Evolutionary conservation across 2,888 invertebrate species (phyloP).

Genomic region (Noctua pronuba): DNA sequence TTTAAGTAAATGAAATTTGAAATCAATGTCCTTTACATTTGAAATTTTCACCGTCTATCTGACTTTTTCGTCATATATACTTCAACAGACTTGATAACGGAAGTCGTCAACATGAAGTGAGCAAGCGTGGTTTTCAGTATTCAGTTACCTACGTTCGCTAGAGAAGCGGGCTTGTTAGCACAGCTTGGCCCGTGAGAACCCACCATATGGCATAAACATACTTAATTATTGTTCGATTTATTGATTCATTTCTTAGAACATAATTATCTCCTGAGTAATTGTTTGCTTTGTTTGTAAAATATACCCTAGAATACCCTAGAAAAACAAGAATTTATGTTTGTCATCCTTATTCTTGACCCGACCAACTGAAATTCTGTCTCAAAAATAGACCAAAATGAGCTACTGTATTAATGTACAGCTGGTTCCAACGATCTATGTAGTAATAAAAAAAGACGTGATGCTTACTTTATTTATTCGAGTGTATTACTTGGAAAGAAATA

Average conservation of each 20-base stretch:
- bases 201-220: conserved; percentile 4
- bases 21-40: background rate
- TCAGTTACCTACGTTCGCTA: background rate
- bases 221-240: conserved; percentile 14
- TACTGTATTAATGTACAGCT: conserved; percentile 8
- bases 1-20: too few relatives aligned
- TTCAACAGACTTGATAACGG: background rate
- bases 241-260: conserved; percentile 2
- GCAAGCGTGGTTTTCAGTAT: background rate
- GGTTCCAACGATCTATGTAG: background rate
- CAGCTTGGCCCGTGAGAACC: conserved; percentile 1
- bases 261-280: background rate
- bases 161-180: background rate
- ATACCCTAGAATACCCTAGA: background rate
- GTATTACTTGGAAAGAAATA: background rate
- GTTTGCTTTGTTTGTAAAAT: background rate
- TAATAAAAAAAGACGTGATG: conserved; percentile 7
- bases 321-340: conserved; percentile 10
- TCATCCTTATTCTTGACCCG: background rate
- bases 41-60: background rate
- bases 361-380: background rate
- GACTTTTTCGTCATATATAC: background rate
- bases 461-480: conserved; percentile 11
- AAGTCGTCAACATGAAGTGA: background rate
- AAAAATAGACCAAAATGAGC: conserved; percentile 1